Evolutionary conservation across 1,140 invertebrate genomes (phyloP), one percentile per base, ranked within the genome.

Genomic region (Philotrypesis tridentata): DNA sequence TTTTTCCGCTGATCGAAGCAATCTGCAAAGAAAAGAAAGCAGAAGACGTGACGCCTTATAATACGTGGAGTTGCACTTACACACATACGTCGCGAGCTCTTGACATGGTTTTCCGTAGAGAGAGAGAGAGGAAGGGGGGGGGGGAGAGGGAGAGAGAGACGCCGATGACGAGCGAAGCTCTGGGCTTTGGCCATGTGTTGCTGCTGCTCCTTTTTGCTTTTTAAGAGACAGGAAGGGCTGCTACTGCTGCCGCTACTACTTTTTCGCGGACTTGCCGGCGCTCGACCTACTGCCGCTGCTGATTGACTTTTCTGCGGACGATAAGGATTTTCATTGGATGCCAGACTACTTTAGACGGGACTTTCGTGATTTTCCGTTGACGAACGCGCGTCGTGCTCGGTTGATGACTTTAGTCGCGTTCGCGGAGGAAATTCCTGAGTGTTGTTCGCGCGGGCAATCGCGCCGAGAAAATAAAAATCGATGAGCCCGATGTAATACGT

Each of bases 31-130:
- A 11, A 67, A 27, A 80, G 11, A 40, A 72, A 80, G 37, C 31
- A 60, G 7, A 67, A 65, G 60, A 43, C 37, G 37, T 23, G 23
- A 17, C n/a, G 23, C 2, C 43, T 48, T 48, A 48, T 48, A 48
- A 48, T 48, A 48, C 14, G 17, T 14, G 17, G 5, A 55, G 2
- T 21, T 17, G n/a, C 48, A n/a, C 17, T 5, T n/a, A 17, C 48
- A 72, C 48, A 72, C 21, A 71, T 7, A 61, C 12, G 67, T 33
- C 21, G 5, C 40, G 67, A 33, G 76, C 40, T 33, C 79, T 80
- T 80, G 79, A 80, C 70, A 80, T 74, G 70, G 37, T 80, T 80
- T 65, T 74, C 60, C 27, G 65, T 21, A 75, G 37, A n/a, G n/a
- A n/a, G n/a, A n/a, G n/a, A n/a, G n/a, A n/a, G n/a, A n/a, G n/a